Percentiles rank a stretch among this genome's conserved stretches.
Conservation (phyloP, 2,797 vertebrate species). For the Clangula hyemalis region DNA sequence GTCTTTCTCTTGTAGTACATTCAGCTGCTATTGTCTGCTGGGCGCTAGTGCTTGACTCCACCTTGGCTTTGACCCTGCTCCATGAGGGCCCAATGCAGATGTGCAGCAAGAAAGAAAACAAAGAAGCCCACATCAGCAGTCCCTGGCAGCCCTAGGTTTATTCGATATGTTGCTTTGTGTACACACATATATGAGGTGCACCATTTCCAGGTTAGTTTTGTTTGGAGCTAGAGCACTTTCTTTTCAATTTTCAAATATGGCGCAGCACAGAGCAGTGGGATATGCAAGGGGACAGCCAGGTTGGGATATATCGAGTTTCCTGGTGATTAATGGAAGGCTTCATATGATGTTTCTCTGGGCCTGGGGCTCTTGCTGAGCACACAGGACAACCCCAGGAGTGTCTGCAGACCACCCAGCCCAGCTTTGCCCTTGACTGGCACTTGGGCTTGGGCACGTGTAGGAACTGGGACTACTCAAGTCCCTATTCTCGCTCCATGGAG, state of each 20-base stretch:
- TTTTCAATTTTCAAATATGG: neutral
- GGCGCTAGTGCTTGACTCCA: neutral
- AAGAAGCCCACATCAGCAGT: fast-evolving
- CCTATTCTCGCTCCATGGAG: neutral
- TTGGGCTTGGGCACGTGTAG: neutral
- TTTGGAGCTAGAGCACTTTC: neutral
- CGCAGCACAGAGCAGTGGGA: fast-evolving
- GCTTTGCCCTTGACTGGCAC: neutral
- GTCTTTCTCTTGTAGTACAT: neutral
- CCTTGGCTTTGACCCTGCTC: neutral
- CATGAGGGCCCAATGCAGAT: no score
- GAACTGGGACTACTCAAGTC: neutral
- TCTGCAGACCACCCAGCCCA: neutral
- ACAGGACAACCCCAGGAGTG: neutral
- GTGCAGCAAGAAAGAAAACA: neutral
- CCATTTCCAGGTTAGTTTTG: neutral
- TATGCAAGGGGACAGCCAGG: fast-evolving
- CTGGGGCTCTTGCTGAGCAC: neutral
- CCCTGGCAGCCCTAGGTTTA: neutral
- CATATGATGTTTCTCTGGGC: neutral
- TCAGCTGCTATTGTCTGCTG: fast-evolving
- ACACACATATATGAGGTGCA: fast-evolving
- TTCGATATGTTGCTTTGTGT: neutral
- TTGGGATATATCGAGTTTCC: neutral
- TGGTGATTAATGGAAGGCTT: neutral